Evolutionary conservation across 2,113 vertebrate species (phyloP).

Genomic region (Heterotis niloticus): DNA sequence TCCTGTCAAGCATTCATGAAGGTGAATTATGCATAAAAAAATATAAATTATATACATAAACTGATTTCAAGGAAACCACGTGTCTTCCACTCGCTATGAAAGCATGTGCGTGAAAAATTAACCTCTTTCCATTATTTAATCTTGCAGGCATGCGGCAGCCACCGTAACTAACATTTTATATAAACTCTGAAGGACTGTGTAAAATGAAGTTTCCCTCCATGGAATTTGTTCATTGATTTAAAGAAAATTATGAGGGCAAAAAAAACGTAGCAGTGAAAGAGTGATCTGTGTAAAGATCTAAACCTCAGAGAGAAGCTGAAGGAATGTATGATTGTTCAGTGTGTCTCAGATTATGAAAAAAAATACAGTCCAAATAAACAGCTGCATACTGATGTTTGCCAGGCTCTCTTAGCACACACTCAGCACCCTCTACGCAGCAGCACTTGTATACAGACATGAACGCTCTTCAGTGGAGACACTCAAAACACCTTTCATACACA

Average conservation of each 20-base stretch:
- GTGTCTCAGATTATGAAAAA: no score
- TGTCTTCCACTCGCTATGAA: not conserved
- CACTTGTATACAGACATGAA: not conserved
- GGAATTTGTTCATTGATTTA: not conserved
- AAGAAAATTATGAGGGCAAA: not conserved
- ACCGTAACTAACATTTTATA: not conserved
- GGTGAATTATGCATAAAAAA: not conserved
- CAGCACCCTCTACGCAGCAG: no score
- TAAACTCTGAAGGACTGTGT: conserved; percentile 1
- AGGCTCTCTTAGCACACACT: no score
- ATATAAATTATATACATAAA: not conserved
- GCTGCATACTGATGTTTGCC: no score
- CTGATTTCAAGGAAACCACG: not conserved
- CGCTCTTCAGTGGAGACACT: not conserved
- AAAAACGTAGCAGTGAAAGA: not conserved
- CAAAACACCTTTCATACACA: not conserved
- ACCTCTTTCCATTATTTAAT: not conserved
- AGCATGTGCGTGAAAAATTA: not conserved
- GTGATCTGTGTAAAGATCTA: no score
- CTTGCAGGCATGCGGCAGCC: not conserved
- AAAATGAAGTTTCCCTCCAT: conserved; percentile 1
- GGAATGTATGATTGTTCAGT: no score
- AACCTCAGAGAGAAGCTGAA: no score
- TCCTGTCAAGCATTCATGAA: not conserved
- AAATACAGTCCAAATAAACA: no score